These are phyloP conservation scores for Deilephila elpenor DNA, from an alignment of 2,888 invertebrate genomes.

Conservation along the genomic window DNA sequence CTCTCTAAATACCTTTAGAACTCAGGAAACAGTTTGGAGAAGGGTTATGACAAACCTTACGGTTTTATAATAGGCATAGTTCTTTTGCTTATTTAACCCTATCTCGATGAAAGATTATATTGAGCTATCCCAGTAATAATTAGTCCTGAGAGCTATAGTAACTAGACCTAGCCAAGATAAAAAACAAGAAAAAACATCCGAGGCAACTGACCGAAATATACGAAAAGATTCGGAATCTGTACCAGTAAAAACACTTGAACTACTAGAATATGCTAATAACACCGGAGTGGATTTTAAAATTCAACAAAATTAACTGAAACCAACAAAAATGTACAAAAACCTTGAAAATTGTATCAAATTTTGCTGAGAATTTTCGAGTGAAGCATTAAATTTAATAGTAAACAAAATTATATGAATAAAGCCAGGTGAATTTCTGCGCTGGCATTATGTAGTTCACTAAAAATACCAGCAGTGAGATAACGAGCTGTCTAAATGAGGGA, in stretches of 20 bases:
- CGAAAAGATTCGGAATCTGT: not conserved
- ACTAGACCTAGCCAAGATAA: not conserved
- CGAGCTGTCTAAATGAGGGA: slow-evolving; percentile 34
- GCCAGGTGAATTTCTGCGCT: slow-evolving; percentile 15
- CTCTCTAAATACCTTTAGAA: too few relatives aligned
- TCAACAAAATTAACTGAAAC: not conserved
- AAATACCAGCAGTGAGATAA: slow-evolving; percentile 33
- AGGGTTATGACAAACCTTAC: too few relatives aligned
- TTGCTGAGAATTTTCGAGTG: not conserved
- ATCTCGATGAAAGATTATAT: too few relatives aligned
- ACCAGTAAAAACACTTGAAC: not conserved
- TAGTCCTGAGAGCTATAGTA: too few relatives aligned
- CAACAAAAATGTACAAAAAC: not conserved
- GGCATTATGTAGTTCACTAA: slow-evolving; percentile 18
- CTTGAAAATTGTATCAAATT: slow-evolving; percentile 17
- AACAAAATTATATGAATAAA: slow-evolving; percentile 25
- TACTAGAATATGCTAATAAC: not conserved
- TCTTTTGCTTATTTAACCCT: too few relatives aligned
- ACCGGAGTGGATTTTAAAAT: not conserved
- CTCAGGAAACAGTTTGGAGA: too few relatives aligned
- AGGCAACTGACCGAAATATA: not conserved
- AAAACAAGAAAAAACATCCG: not conserved
- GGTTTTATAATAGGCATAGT: too few relatives aligned
- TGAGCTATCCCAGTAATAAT: too few relatives aligned
- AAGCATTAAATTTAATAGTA: slow-evolving; percentile 26